A percentile compares a stretch with the other conserved stretches of the same genome.
Evolutionary conservation across 2,113 vertebrate species (phyloP).

Genomic region (Cyanoderma ruficeps): DNA sequence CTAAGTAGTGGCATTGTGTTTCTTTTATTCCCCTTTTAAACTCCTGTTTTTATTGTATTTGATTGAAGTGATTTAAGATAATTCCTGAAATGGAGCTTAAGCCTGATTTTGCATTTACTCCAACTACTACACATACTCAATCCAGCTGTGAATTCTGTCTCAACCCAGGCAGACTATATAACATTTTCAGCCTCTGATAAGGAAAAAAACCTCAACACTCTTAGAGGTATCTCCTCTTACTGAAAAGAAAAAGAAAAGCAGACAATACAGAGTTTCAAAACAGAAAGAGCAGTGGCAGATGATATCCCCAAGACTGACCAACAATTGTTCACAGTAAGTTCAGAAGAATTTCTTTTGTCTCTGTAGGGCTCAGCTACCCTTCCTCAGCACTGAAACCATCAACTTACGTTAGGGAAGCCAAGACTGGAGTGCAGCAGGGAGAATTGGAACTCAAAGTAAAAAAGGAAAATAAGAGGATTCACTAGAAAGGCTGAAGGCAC

Average conservation of each 20-base stretch:
- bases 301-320: not conserved
- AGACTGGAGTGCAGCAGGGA: constrained; percentile 21
- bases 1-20: not conserved
- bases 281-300: not conserved
- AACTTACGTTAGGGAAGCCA: constrained; percentile 22
- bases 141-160: not conserved
- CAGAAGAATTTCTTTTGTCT: not conserved
- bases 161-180: not conserved
- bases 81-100: not conserved
- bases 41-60: not conserved
- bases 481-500: not conserved
- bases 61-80: not conserved
- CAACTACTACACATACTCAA: not conserved
- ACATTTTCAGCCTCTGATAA: not conserved
- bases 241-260: not conserved
- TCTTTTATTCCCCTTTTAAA: not conserved
- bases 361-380: not conserved
- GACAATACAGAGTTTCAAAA: not conserved
- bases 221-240: not conserved
- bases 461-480: not conserved
- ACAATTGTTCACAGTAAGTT: not conserved
- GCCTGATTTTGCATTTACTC: not conserved
- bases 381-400: not conserved
- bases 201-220: not conserved
- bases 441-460: constrained; percentile 59